phyloP scores from a whole-genome alignment of 1,140 invertebrate species.

The Oncopodura yosiiana region DNA sequence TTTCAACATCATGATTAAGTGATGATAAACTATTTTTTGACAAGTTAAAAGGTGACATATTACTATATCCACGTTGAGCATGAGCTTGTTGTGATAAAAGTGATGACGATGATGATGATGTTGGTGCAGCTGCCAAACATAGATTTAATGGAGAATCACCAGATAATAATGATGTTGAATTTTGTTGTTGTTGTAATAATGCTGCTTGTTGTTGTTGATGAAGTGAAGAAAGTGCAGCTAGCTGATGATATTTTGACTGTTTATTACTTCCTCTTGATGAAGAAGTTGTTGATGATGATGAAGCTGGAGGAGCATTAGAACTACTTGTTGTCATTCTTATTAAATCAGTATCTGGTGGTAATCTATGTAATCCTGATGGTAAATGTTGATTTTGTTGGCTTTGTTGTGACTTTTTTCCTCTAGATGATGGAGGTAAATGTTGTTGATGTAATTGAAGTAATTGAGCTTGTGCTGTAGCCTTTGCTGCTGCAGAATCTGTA shows the following conservation, averaged over 20 bases:
- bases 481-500: not conserved
- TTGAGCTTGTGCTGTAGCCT: constrained; percentile 1
- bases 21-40: not conserved
- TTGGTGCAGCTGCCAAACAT: not conserved
- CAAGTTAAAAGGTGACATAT: not conserved
- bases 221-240: not conserved
- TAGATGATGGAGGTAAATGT: not conserved
- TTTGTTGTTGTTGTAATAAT: not conserved
- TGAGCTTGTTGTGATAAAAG: constrained; percentile 1
- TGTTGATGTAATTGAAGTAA: not conserved
- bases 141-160: not conserved
- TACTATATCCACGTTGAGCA: not conserved
- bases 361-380: not conserved
- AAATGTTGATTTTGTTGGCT: not conserved
- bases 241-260: not conserved
- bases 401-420: constrained; percentile 2
- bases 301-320: too few relatives aligned
- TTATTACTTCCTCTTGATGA: not conserved
- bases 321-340: constrained; percentile 15
- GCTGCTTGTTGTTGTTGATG: not conserved
- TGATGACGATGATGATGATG: not conserved
- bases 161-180: not conserved
- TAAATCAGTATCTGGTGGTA: constrained; percentile 29
- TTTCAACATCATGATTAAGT: not conserved
- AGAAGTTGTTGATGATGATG: too few relatives aligned